Base-by-base conservation (phyloP, 2,888 invertebrate genomes). In the Phortica okadai region DNA sequence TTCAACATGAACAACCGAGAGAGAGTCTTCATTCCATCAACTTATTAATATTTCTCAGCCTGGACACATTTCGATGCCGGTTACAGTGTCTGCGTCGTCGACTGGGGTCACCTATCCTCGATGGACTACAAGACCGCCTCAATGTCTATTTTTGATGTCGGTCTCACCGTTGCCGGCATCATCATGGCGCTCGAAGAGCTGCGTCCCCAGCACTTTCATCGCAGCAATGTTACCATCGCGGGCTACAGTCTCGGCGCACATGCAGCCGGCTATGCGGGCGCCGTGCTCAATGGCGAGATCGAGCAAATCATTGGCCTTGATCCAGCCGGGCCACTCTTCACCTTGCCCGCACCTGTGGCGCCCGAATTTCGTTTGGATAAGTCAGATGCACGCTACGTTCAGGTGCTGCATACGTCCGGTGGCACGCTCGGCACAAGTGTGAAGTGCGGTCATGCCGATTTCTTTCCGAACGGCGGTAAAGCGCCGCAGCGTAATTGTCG, bases 251-350 rank as follows among this genome's bases (percentile, higher is more conserved):
- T 91, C 75, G 91, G 91, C 3, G 91, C 91, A 41, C 91, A 91
- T 86, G 91, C 91, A 2, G 91, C 90, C 6, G 91, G 91, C 1
- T 90, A 88, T 82, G 89, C 90, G 0, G 91, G 91, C 0, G 82
- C 88, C 4, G 83, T 84, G 59, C 82, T 91, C 2, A 82, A 85
- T 33, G 89, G 91, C 0, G 77, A 87, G 76, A 80, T 91, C 66
- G 90, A 90, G 77, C 90, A 91, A 80, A 91, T 91, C 75, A 91
- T 91, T 77, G 91, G 91, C 7, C 82, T 91, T 72, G 91, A 91
- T 88, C 92, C 91, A 64, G 91, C 92, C 2, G 91, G 90, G 8
- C 92, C 92, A 10, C 81, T 91, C 7, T 91, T 92, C 77, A 89
- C 90, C 0, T 73, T 91, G 78, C 91, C 91, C 1, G 83, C 89